These are phyloP conservation scores for Botia almorhae DNA, from an alignment of 2,797 vertebrate genomes.

Conservation along the genomic window DNA sequence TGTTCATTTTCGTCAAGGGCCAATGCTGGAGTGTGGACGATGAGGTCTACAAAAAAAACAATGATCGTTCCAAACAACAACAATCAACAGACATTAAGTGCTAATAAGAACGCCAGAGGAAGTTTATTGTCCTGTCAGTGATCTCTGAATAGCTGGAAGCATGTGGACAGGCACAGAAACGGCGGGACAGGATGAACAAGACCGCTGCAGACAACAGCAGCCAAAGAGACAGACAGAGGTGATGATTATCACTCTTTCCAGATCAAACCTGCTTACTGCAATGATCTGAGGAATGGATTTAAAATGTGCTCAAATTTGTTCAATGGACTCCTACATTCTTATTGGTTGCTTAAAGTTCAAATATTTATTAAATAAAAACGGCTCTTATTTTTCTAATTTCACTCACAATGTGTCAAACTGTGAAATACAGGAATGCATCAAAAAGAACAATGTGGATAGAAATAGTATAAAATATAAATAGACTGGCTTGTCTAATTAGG, in stretches of 20 bases:
- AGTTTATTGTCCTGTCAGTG: conserved; percentile 7
- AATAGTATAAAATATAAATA: too few relatives aligned
- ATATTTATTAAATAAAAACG: too few relatives aligned
- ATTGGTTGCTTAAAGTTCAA: too few relatives aligned
- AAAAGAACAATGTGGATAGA: not conserved
- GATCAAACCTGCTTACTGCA: not conserved
- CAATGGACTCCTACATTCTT: too few relatives aligned
- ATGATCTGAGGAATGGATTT: not conserved
- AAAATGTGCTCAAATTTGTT: not conserved
- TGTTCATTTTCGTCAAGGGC: not conserved
- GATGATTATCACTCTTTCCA: not conserved
- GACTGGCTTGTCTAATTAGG: not conserved
- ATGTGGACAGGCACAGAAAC: not conserved
- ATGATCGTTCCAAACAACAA: not conserved
- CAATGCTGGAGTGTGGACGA: conserved; percentile 16
- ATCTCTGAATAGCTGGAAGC: not conserved
- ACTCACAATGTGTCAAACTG: too few relatives aligned
- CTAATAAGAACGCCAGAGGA: conserved; percentile 20
- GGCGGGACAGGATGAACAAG: not conserved
- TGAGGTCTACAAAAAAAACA: not conserved
- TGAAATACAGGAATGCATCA: not conserved
- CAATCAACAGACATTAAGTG: conserved; percentile 4
- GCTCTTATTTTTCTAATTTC: too few relatives aligned
- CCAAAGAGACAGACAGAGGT: not conserved
- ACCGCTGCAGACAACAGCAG: not conserved